Percentiles rank a stretch among this genome's conserved stretches.
Conservation (phyloP, 2,888 invertebrate genomes). For the Eupithecia abbreviata region DNA sequence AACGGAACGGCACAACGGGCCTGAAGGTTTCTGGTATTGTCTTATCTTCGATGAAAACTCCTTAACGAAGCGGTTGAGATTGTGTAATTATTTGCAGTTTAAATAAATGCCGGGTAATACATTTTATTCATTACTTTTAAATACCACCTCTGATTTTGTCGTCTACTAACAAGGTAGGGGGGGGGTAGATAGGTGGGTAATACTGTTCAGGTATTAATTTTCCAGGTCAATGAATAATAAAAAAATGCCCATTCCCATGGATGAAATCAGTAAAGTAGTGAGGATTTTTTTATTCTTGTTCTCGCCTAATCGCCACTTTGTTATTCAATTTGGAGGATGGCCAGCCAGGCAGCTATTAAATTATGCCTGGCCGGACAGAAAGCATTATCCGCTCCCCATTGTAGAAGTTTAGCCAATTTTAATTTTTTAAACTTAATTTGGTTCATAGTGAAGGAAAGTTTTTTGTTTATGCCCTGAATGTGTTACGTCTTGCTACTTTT, state of each 20-base stretch:
- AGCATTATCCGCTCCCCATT: slow-evolving; percentile 47
- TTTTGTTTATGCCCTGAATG: slow-evolving; percentile 27
- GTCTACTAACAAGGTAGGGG: neutral
- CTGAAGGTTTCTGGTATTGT: slow-evolving; percentile 39
- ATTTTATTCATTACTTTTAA: neutral
- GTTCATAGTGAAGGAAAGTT: slow-evolving; percentile 33
- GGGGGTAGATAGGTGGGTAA: neutral
- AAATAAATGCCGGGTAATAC: slow-evolving; percentile 12
- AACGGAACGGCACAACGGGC: slow-evolving; percentile 23
- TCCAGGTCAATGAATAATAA: neutral
- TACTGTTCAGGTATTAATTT: neutral
- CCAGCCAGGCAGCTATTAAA: slow-evolving; percentile 65
- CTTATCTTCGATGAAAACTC: slow-evolving; percentile 46
- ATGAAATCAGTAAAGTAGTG: slow-evolving; percentile 3
- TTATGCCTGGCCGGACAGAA: slow-evolving; percentile 52
- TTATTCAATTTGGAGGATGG: slow-evolving; percentile 72
- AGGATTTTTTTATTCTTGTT: slow-evolving; percentile 51
- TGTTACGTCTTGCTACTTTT: slow-evolving; percentile 16
- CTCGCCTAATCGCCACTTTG: slow-evolving; percentile 70
- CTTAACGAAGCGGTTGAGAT: slow-evolving; percentile 45
- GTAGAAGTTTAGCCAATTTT: slow-evolving; percentile 41
- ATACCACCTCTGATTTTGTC: neutral
- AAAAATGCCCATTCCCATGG: neutral
- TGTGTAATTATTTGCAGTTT: slow-evolving; percentile 20
- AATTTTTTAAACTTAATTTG: slow-evolving; percentile 36